Conservation (phyloP, 1,140 invertebrate genomes). For the Chrysomallon squamiferum region DNA sequence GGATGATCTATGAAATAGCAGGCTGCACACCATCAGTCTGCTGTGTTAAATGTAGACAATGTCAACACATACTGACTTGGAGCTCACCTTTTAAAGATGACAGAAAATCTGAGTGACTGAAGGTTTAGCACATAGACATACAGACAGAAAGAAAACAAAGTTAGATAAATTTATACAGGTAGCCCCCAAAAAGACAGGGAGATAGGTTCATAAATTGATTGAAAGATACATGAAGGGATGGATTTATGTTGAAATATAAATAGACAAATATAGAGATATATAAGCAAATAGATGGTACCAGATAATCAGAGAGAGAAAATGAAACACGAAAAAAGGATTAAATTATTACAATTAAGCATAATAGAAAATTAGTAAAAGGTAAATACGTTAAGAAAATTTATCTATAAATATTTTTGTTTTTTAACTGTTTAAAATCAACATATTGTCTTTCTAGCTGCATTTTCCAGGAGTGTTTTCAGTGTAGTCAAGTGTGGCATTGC, state of each 20-base stretch:
- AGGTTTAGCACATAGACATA: not conserved
- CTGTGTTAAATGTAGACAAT: too few species aligned
- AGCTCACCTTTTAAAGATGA: too few species aligned
- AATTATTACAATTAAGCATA: not conserved
- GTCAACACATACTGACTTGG: too few species aligned
- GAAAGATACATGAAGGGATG: not conserved
- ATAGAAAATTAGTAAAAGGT: not conserved
- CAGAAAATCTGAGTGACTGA: too few species aligned
- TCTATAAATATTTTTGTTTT: too few species aligned
- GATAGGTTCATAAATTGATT: not conserved
- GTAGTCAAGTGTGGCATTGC: too few species aligned
- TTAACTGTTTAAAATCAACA: too few species aligned
- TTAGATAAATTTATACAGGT: not conserved
- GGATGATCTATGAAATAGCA: too few species aligned
- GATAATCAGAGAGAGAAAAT: not conserved
- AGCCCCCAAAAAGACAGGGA: not conserved
- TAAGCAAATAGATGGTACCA: not conserved
- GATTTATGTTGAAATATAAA: not conserved
- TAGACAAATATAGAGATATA: not conserved
- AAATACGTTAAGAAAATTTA: not conserved
- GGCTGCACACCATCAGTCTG: too few species aligned
- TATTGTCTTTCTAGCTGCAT: too few species aligned
- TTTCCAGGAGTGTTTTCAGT: too few species aligned
- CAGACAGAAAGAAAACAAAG: not conserved
- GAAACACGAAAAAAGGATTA: not conserved